Evolutionary conservation across 2,888 invertebrate genomes (phyloP).

Genomic region (Stegophylla sp.): DNA sequence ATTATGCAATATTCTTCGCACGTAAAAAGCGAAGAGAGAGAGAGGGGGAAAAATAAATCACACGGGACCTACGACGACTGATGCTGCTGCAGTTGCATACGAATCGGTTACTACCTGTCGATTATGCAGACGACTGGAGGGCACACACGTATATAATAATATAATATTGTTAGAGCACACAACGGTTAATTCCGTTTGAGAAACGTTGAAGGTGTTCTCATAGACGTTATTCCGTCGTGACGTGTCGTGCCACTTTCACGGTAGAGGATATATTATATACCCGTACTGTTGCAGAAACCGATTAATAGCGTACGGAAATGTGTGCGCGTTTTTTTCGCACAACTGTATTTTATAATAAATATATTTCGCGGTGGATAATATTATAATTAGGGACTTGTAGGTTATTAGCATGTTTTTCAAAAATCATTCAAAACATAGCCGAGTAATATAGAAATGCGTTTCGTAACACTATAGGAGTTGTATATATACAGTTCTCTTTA

Average conservation of each 20-base stretch:
- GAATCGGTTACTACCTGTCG: neutral
- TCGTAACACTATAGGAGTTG: too few species aligned
- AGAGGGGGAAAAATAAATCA: neutral
- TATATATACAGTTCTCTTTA: too few species aligned
- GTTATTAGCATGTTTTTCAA: too few species aligned
- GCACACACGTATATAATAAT: neutral
- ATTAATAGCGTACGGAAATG: slow-evolving; percentile 41
- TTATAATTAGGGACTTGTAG: too few species aligned
- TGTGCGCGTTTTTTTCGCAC: neutral
- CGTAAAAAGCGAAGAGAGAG: neutral
- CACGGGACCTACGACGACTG: too few species aligned
- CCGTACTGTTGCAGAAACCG: neutral
- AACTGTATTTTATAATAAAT: neutral
- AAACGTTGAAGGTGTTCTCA: slow-evolving; percentile 20
- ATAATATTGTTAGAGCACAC: neutral
- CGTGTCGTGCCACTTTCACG: slow-evolving; percentile 54
- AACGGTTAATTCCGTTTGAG: slow-evolving; percentile 22
- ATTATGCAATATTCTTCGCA: neutral
- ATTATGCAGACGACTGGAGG: slow-evolving; percentile 31
- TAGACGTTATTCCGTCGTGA: slow-evolving; percentile 47
- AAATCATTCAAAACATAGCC: too few species aligned
- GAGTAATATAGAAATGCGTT: too few species aligned
- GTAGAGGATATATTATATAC: too few species aligned
- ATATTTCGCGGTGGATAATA: neutral
- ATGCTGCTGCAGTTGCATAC: neutral